phyloP scores from a whole-genome alignment of 2,888 invertebrate genomes.

The Mellilla xanthometata region DNA sequence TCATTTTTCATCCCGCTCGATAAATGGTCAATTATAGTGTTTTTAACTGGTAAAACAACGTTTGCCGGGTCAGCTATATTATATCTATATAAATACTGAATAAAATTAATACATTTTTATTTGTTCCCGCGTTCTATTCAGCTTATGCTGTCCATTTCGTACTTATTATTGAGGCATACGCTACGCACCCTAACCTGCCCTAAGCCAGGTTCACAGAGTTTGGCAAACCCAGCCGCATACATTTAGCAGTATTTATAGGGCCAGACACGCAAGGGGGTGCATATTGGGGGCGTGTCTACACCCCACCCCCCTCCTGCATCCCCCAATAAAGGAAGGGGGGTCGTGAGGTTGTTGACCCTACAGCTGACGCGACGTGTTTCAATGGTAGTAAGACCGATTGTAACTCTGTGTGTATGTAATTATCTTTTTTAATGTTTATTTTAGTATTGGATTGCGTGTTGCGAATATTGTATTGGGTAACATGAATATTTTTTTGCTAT shows the following conservation, averaged over 20 bases:
- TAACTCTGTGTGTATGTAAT: constrained; percentile 20
- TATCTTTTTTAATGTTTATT: constrained; percentile 22
- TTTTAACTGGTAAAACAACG: too few relatives aligned
- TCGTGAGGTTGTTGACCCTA: constrained; percentile 59
- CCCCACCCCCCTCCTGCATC: constrained; percentile 19
- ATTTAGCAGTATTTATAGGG: constrained; percentile 20
- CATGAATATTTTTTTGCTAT: too few relatives aligned
- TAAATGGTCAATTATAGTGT: too few relatives aligned
- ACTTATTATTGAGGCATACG: neutral
- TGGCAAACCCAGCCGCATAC: constrained; percentile 27
- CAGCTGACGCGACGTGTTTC: constrained; percentile 64
- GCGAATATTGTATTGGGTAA: too few relatives aligned
- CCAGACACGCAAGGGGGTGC: constrained; percentile 30
- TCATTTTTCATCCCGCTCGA: too few relatives aligned
- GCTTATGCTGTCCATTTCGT: neutral
- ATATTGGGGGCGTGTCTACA: constrained; percentile 43
- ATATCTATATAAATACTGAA: too few relatives aligned
- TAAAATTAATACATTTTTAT: too few relatives aligned
- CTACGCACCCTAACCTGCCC: constrained; percentile 16
- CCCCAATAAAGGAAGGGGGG: neutral
- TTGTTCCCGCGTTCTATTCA: too few relatives aligned
- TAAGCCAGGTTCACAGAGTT: constrained; percentile 30
- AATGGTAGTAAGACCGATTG: constrained; percentile 57
- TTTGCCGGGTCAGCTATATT: too few relatives aligned
- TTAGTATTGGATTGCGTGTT: constrained; percentile 6